Percentiles rank a stretch among this genome's conserved stretches.
Conservation (phyloP, 2,888 invertebrate genomes). For the Melieria picta region DNA sequence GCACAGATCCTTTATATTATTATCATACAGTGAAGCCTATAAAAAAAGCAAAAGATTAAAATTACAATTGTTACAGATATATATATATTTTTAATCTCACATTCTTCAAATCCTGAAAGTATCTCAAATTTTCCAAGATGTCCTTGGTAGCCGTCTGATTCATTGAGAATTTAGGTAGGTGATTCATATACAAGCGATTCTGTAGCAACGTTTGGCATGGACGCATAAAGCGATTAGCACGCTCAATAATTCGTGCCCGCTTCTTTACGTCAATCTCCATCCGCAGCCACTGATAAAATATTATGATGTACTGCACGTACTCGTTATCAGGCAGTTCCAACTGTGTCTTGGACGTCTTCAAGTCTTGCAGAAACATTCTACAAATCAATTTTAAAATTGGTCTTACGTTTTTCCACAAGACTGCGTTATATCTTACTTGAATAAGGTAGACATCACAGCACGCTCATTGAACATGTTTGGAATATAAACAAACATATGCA, state of each 20-base stretch:
- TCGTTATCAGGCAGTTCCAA: constrained; percentile 51
- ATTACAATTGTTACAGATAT: neutral
- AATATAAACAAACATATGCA: constrained; percentile 46
- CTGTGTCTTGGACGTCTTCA: no score
- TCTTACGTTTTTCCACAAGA: neutral
- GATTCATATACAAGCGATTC: constrained; percentile 46
- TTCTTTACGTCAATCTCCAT: constrained; percentile 46
- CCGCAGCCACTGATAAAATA: constrained; percentile 54
- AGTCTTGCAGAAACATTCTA: no score
- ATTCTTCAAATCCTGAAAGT: constrained; percentile 44
- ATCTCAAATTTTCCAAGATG: constrained; percentile 50
- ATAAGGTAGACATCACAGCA: constrained; percentile 49
- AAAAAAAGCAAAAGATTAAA: constrained; percentile 15
- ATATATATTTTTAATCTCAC: constrained; percentile 39
- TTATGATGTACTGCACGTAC: constrained; percentile 54
- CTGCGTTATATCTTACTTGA: constrained; percentile 43
- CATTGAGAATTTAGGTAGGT: constrained; percentile 47
- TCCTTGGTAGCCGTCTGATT: constrained; percentile 48
- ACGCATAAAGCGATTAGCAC: constrained; percentile 53
- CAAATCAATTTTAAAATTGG: no score
- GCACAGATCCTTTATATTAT: constrained; percentile 16
- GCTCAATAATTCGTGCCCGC: constrained; percentile 47
- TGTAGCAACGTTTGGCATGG: constrained; percentile 47
- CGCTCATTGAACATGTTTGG: constrained; percentile 51
- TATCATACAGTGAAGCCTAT: constrained; percentile 40